A percentile compares a stretch with the other conserved stretches of the same genome.
phyloP scores from a whole-genome alignment of 2,113 vertebrate genomes.

The Himantopus leucocephalus region DNA sequence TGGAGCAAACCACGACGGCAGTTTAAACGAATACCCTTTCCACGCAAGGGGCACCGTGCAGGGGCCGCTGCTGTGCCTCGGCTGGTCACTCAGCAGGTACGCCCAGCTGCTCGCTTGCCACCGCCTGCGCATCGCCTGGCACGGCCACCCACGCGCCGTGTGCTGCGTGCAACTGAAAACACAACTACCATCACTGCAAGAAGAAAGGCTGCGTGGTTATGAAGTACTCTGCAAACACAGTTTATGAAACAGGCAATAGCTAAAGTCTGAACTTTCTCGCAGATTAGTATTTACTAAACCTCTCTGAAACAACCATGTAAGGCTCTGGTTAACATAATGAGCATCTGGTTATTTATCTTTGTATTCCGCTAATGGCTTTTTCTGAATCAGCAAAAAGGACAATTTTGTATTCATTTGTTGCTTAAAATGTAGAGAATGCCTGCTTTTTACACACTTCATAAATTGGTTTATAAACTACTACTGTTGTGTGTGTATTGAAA shows the following conservation, averaged over 20 bases:
- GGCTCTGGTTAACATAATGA: not conserved
- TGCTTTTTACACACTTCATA: not conserved
- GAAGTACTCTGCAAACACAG: not conserved
- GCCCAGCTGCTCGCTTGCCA: no score
- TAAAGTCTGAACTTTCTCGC: not conserved
- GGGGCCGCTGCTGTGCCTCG: not conserved
- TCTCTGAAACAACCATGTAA: not conserved
- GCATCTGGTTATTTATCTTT: not conserved
- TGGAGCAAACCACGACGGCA: not conserved
- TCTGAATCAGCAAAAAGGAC: not conserved
- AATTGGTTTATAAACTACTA: not conserved
- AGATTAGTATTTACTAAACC: not conserved
- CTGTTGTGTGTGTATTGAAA: not conserved
- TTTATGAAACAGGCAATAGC: not conserved
- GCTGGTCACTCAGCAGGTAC: not conserved
- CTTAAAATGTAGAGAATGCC: not conserved
- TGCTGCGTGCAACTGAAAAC: not conserved
- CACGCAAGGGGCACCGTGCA: rapidly evolving
- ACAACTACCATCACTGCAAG: not conserved
- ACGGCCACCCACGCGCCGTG: no score
- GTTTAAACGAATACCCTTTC: no score
- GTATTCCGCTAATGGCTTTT: not conserved
- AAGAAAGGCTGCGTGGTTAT: not conserved
- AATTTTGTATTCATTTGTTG: not conserved
- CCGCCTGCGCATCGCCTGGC: no score